Evolutionary conservation across 2,888 invertebrate species (phyloP).

Genomic region (Xestia c-nigrum): DNA sequence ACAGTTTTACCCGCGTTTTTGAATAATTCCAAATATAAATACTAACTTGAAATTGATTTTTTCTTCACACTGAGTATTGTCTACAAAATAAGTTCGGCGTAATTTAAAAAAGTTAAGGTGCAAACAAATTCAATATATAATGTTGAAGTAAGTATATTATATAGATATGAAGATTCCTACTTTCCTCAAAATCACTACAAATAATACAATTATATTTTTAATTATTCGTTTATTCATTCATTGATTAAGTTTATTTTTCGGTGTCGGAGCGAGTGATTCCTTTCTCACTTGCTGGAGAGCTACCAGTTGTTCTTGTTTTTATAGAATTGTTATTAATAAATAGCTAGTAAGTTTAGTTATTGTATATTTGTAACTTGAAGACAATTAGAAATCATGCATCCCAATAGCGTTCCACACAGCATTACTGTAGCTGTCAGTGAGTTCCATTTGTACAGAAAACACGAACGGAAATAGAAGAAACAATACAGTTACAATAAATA

Average conservation of each 20-base stretch:
- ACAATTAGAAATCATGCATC: conserved; percentile 24
- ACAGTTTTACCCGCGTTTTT: conserved; percentile 54
- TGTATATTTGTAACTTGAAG: conserved; percentile 19
- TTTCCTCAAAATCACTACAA: conserved; percentile 37
- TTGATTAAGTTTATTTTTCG: conserved; percentile 34
- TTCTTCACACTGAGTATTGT: conserved; percentile 55
- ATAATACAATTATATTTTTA: conserved; percentile 39
- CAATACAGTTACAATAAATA: background rate
- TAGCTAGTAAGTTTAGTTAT: conserved; percentile 24
- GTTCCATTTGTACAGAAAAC: background rate
- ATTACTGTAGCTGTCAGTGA: background rate
- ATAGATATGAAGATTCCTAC: conserved; percentile 15
- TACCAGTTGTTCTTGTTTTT: conserved; percentile 15
- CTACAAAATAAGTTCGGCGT: conserved; percentile 43
- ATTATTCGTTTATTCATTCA: conserved; percentile 42
- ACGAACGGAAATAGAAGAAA: background rate
- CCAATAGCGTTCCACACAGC: conserved; percentile 8
- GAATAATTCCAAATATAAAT: conserved; percentile 24
- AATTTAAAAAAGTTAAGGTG: conserved; percentile 17
- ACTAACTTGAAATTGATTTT: conserved; percentile 46
- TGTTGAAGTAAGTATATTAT: conserved; percentile 6
- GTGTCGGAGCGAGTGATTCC: conserved; percentile 4
- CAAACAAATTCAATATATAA: conserved; percentile 62
- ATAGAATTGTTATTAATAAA: conserved; percentile 40
- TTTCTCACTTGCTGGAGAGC: conserved; percentile 29